Base-by-base conservation (phyloP, 2,888 invertebrate genomes). In the Platycnemis pennipes region DNA sequence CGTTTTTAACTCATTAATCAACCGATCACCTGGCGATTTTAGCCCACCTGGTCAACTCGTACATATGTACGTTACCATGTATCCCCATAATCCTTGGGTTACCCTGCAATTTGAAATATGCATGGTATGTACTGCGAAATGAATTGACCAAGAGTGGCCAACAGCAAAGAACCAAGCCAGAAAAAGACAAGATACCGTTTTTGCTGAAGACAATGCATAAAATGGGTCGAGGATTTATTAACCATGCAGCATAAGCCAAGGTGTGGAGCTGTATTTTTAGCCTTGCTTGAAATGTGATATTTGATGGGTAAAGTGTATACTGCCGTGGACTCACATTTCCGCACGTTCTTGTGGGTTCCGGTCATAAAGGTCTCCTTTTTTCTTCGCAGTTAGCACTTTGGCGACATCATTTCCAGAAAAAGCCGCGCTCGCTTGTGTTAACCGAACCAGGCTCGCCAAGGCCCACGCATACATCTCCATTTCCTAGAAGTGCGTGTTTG, bases 341-440 rank as follows among this genome's bases (percentile, higher is more conserved):
- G 37, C 77, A 13, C 77, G 77, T 26, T 37, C 37, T 31, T 37
- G 77, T n/a, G 7, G 77, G 77, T 77, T 77, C 77, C 77, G 77
- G 77, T 77, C 77, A 37, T 37, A 77, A 77, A 77, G 77, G 77
- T 77, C 37, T 77, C 37, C 37, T 11, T 77, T 77, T 77, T 77
- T 37, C 37, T 37, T 37, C 11, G 31, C 77, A 77, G 31, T 37
- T 77, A 77, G 37, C 77, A 77, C 77, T 37, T 31, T 37, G 31
- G 37, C 77, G 77, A 77, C 77, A 13, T 77, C 77, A 37, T 77
- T 77, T 77, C 31, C 16, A 77, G 77, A 77, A 37, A 77, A 77
- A 77, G n/a, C 2, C 37, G 37, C 37, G 77, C 11, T 77, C 13
- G 77, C 77, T 37, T 13, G 31, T 77, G 31, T 26, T 77, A 77